These are phyloP conservation scores for Cherax quadricarinatus DNA, from an alignment of 1,140 invertebrate species.

Conservation along the genomic window DNA sequence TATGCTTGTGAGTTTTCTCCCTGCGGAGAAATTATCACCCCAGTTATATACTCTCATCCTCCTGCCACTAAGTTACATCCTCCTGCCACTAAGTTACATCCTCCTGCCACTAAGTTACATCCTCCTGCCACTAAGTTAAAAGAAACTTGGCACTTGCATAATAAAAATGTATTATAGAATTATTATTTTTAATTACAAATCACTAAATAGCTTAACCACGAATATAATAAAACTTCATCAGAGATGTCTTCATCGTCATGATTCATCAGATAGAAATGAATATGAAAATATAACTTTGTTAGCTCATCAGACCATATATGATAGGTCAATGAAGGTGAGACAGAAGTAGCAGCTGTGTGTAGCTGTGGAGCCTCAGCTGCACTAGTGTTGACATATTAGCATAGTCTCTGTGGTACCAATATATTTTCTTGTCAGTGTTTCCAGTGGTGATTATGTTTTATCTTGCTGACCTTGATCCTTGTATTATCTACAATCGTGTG, in stretches of 20 bases:
- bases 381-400: neutral
- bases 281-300: neutral
- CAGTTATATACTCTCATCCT: neutral
- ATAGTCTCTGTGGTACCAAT: constrained; percentile 9
- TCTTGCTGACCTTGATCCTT: neutral
- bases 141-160: neutral
- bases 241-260: neutral
- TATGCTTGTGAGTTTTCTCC: neutral
- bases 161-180: neutral
- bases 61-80: neutral
- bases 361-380: neutral
- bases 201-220: neutral
- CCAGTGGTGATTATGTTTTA: constrained; percentile 5
- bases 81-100: neutral
- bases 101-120: neutral
- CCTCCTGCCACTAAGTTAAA: neutral
- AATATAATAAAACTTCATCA: neutral
- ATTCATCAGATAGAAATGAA: neutral
- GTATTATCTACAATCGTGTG: neutral
- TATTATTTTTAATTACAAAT: neutral
- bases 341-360: neutral
- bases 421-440: constrained; percentile 15
- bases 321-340: neutral
- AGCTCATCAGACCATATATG: neutral
- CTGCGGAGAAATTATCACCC: neutral